phyloP scores from a whole-genome alignment of 2,888 invertebrate genomes.

The Dicycla oo region DNA sequence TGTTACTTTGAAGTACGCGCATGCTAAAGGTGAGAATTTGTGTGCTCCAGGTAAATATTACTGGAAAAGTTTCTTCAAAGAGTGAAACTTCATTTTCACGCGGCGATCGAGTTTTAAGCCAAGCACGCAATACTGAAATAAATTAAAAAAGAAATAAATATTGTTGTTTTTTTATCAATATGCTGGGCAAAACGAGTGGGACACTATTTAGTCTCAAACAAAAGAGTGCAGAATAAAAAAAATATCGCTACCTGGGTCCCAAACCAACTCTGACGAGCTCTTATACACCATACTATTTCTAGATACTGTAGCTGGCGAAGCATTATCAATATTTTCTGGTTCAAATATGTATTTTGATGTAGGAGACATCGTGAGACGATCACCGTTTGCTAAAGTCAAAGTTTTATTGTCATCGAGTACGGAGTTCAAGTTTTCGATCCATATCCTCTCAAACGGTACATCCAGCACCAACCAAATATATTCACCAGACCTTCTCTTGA shows the following conservation, averaged over 20 bases:
- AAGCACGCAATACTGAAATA: constrained; percentile 93
- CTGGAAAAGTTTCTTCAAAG: constrained; percentile 94
- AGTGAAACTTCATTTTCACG: constrained; percentile 92
- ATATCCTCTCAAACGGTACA: constrained; percentile 99
- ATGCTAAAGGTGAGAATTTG: constrained; percentile 96
- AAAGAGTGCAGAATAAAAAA: no score
- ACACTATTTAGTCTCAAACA: no score
- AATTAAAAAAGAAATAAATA: background rate
- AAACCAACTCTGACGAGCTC: constrained; percentile 98
- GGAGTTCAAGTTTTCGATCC: constrained; percentile 99
- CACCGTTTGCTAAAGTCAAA: constrained; percentile 98
- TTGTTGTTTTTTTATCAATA: background rate
- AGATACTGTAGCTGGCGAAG: constrained; percentile 99
- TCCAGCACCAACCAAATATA: constrained; percentile 98
- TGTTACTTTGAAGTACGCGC: constrained; percentile 97
- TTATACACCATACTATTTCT: constrained; percentile 98
- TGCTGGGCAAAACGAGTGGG: background rate
- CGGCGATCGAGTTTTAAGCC: constrained; percentile 93
- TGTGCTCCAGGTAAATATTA: constrained; percentile 95
- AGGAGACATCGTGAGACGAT: constrained; percentile 98
- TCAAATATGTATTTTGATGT: constrained; percentile 99
- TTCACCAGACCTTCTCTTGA: constrained; percentile 96
- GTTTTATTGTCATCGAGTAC: constrained; percentile 99
- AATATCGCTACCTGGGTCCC: constrained; percentile 93
- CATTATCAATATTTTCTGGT: constrained; percentile 99